phyloP scores from a whole-genome alignment of 2,113 vertebrate genomes.

The Leptobrachium ailaonicum region DNA sequence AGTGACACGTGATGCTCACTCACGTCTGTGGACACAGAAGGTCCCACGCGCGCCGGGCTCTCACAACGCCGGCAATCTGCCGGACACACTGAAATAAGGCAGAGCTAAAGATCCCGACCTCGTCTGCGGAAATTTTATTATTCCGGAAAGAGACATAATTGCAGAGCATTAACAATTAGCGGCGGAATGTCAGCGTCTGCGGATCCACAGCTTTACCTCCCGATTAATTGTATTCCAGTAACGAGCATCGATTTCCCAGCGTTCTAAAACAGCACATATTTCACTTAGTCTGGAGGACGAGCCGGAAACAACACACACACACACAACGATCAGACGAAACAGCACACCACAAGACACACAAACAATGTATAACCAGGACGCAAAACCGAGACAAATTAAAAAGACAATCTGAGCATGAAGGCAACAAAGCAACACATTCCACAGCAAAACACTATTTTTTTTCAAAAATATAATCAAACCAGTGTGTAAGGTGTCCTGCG shows the following conservation, averaged over 20 bases:
- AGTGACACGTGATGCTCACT: background rate
- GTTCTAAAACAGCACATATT: background rate
- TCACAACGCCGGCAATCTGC: slow-evolving; percentile 56
- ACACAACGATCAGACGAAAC: no score
- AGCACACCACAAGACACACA: no score
- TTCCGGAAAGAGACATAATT: slow-evolving; percentile 77
- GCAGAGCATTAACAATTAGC: slow-evolving; percentile 74
- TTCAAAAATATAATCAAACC: no score
- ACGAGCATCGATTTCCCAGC: background rate
- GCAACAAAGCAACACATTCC: no score
- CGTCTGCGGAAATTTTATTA: slow-evolving; percentile 78
- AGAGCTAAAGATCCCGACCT: slow-evolving; percentile 76
- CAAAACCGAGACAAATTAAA: no score
- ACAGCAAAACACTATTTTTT: no score
- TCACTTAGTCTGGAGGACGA: no score
- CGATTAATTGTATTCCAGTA: slow-evolving; percentile 22
- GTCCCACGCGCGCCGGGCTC: background rate
- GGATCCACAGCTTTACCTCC: no score
- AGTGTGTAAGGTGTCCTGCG: no score
- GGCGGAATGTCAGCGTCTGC: slow-evolving; percentile 57
- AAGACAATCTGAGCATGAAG: no score
- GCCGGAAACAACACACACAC: no score
- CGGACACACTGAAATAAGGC: slow-evolving; percentile 85
- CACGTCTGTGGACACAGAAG: background rate
- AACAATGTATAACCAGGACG: no score